Conservation (phyloP, 2,797 vertebrate genomes). For the Sciaenops ocellatus region DNA sequence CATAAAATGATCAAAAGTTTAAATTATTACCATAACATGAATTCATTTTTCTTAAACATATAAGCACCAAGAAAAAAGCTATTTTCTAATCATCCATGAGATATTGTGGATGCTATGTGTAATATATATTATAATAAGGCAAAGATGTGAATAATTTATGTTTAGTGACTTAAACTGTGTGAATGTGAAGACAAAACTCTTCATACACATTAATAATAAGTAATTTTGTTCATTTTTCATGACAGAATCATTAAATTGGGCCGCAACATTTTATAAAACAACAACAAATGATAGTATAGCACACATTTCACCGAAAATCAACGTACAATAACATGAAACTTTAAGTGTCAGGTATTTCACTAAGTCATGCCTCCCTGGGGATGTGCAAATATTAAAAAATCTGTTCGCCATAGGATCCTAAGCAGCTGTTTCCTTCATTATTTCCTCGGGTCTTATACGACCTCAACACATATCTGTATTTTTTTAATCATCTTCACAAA, state of each 20-base stretch:
- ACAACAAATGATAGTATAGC: neutral
- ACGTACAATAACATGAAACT: neutral
- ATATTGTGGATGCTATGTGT: neutral
- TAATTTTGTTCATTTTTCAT: too few species aligned
- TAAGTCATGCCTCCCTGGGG: neutral
- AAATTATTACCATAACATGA: neutral
- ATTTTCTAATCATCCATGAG: neutral
- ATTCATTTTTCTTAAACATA: neutral
- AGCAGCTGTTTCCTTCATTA: neutral
- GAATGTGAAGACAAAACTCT: too few species aligned
- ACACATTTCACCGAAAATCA: neutral
- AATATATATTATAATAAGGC: neutral
- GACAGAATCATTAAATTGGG: neutral
- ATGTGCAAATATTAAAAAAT: neutral
- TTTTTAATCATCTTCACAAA: constrained; percentile 12
- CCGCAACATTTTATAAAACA: neutral
- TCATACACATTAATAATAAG: too few species aligned
- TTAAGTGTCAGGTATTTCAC: neutral
- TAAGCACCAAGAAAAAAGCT: too few species aligned
- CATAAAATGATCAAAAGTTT: neutral
- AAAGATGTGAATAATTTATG: too few species aligned
- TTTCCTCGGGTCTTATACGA: neutral
- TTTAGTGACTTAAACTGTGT: neutral
- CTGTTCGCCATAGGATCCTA: neutral
- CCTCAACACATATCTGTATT: neutral